These are phyloP conservation scores for Ricordea florida DNA, from an alignment of 92 coral and sea anemone species.

Conservation along the genomic window DNA sequence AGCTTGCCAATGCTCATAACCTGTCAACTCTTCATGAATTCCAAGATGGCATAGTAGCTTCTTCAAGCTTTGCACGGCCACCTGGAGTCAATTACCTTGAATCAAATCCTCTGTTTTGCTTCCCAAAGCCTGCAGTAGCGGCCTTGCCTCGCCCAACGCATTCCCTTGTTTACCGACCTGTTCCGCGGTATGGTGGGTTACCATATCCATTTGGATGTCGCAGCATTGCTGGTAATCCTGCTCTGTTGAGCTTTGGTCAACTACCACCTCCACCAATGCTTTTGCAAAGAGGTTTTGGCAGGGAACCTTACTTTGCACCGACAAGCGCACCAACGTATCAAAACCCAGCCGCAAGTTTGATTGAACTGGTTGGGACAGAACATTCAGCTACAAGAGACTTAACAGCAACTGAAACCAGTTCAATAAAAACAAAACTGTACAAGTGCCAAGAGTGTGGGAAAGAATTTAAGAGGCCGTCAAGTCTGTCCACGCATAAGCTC, in stretches of 20 bases:
- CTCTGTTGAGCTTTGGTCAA: not conserved
- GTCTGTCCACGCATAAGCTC: slow-evolving; percentile 83
- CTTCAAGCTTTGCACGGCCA: too few relatives aligned
- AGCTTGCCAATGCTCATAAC: too few relatives aligned
- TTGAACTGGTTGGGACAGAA: not conserved
- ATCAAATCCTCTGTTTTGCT: slow-evolving; percentile 3
- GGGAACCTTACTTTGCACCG: slow-evolving; percentile 1
- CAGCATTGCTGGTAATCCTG: not conserved
- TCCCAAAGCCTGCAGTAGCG: slow-evolving; percentile 34
- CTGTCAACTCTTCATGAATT: too few relatives aligned
- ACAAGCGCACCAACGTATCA: not conserved
- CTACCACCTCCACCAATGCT: not conserved
- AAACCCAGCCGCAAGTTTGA: not conserved
- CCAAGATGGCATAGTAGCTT: too few relatives aligned
- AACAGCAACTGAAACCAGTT: slow-evolving; percentile 14
- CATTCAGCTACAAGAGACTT: not conserved
- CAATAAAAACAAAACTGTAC: slow-evolving; percentile 57
- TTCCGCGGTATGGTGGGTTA: slow-evolving; percentile 13
- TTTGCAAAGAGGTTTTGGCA: slow-evolving; percentile 1
- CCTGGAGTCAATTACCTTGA: slow-evolving; percentile 4
- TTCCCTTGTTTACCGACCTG: slow-evolving; percentile 15
- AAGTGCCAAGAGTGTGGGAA: slow-evolving; percentile 86
- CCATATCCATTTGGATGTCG: not conserved
- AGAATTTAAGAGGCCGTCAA: slow-evolving; percentile 88
- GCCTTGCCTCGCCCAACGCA: slow-evolving; percentile 36